A percentile compares a stretch with the other conserved stretches of the same genome.
phyloP scores from a whole-genome alignment of 2,888 invertebrate species.

The Polymixis flavicincta region DNA sequence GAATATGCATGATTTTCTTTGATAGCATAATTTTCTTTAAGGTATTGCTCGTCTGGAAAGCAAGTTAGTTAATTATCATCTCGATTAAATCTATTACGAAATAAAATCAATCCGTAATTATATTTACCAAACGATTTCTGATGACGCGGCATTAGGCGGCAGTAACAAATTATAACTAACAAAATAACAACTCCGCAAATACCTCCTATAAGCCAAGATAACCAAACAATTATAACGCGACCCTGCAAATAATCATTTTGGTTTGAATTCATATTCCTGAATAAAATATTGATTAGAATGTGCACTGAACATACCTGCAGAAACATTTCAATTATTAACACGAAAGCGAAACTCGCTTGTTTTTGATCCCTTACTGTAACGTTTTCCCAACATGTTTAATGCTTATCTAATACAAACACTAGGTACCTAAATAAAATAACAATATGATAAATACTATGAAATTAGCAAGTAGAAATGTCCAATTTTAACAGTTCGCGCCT shows the following conservation, averaged over 20 bases:
- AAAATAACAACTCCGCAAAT: constrained; percentile 92
- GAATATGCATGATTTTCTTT: constrained; percentile 86
- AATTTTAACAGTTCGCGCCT: constrained; percentile 76
- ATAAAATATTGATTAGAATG: constrained; percentile 73
- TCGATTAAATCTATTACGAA: neutral
- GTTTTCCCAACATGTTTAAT: constrained; percentile 82
- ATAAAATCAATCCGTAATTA: neutral
- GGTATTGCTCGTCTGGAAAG: constrained; percentile 87
- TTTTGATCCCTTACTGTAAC: constrained; percentile 77
- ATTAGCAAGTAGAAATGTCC: constrained; percentile 66
- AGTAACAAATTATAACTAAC: constrained; percentile 92
- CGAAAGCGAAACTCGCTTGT: constrained; percentile 81
- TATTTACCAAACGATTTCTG: constrained; percentile 92
- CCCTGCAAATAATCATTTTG: constrained; percentile 79
- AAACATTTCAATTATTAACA: constrained; percentile 88
- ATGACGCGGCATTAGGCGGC: constrained; percentile 93
- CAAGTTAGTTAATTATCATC: neutral
- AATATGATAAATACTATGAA: constrained; percentile 65
- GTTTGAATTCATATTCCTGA: constrained; percentile 50
- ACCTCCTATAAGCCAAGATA: constrained; percentile 91
- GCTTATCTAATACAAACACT: constrained; percentile 71
- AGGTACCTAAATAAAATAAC: constrained; percentile 75
- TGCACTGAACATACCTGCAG: constrained; percentile 80
- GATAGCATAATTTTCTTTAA: constrained; percentile 84
- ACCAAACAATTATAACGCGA: constrained; percentile 90